Evolutionary conservation across 2,113 vertebrate species (phyloP), one percentile per base, ranked within the genome.

Genomic region (Indri indri): DNA sequence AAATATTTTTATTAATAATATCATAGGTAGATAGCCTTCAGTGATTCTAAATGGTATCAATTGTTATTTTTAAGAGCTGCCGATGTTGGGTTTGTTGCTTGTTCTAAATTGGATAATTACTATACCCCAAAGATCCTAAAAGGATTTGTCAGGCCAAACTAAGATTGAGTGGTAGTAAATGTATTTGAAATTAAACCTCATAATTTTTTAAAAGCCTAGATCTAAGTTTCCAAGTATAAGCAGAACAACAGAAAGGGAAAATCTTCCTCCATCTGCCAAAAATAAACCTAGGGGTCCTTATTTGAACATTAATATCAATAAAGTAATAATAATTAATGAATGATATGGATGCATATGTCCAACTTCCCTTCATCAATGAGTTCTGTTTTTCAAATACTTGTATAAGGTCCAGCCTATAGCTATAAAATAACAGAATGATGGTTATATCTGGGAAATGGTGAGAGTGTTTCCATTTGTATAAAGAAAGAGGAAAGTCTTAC

Each of bases 111-210:
- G 45, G 89, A 87, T 79, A 98, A 96, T 97, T 82, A 90, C 0
- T 73, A 22, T 71, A 45, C 70, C 91, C 81, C n/a, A 74, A 95
- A 96, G 80, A 97, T 54, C 34, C 45, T 92, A 84, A 94, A 97
- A 95, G 91, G 42, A 97, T 92, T 93, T 94, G 47, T 63, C 50
- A 98, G 61, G 40, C 18, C 91, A 98, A 96, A 92, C 9, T n/a
- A 34, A 83, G 65, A 91, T 90, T 96, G 95, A 96, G 94, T 86
- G 98, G 52, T 77, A 97, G 84, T 92, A 97, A 96, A 90, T 90
- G 61, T 96, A 93, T 95, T 98, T 96, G 65, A 97, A 96, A 97
- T 97, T 98, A 97, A 98, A 97, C 81, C 95, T 97, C 84, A 84
- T 76, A 32, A 59, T 88, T 92, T 83, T 91, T 97, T 87, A 96